Percentiles rank a stretch among this genome's conserved stretches.
Evolutionary conservation across 1,140 invertebrate species (phyloP).

Genomic region (Myzus persicae): DNA sequence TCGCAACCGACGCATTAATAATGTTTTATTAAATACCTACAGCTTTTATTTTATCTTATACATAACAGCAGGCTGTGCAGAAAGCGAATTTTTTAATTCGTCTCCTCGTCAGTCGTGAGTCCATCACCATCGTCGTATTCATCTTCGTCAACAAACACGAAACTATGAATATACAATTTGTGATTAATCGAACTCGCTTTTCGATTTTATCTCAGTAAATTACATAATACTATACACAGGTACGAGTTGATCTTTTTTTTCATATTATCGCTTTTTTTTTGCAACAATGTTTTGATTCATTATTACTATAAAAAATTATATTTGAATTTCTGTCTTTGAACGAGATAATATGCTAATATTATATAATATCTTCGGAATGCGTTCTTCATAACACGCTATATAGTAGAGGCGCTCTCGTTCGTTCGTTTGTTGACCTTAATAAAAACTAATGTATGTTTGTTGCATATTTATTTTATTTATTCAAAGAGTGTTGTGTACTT

Average conservation of each 20-base stretch:
- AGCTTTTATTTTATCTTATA: neutral
- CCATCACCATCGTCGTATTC: neutral
- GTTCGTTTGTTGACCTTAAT: conserved; percentile 9
- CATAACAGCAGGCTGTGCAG: neutral
- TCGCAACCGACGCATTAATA: neutral
- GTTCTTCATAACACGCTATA: neutral
- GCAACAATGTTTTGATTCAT: neutral
- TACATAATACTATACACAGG: neutral
- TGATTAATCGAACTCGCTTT: neutral
- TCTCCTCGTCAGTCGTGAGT: neutral
- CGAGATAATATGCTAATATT: neutral
- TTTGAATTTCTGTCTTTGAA: neutral
- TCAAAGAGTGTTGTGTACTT: conserved; percentile 6
- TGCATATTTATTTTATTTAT: conserved; percentile 19
- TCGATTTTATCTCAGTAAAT: neutral
- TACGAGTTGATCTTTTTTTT: neutral
- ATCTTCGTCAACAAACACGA: neutral
- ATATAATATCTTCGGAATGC: neutral
- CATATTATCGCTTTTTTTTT: neutral
- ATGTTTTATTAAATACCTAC: neutral
- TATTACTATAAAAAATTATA: neutral
- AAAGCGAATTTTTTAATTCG: neutral
- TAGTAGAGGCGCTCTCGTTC: neutral
- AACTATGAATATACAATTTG: neutral
- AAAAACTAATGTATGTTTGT: conserved; percentile 23